Conservation (phyloP, 2,888 invertebrate genomes). For the Nomada ruficornis region DNA sequence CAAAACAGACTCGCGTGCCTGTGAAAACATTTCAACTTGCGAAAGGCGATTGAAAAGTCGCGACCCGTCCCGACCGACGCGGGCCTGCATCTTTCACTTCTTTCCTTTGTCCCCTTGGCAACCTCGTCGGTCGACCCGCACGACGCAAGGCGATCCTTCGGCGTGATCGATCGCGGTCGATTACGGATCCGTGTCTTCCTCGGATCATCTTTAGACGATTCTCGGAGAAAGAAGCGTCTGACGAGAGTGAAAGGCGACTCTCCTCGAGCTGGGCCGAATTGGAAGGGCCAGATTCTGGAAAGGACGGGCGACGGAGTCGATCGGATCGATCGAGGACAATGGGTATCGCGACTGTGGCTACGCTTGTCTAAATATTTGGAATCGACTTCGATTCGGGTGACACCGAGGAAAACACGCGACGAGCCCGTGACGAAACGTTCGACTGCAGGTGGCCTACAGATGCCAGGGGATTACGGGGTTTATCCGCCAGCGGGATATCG, state of each 20-base stretch:
- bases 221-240: background rate
- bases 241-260: conserved; percentile 18
- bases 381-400: conserved; percentile 62
- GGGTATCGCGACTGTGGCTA: conserved; percentile 32
- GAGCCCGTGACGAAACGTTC: conserved; percentile 82
- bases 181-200: conserved; percentile 15
- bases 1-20: conserved; percentile 74
- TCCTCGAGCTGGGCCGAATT: background rate
- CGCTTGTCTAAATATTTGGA: conserved; percentile 82
- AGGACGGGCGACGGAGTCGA: background rate
- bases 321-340: conserved; percentile 70
- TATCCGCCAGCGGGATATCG: conserved; percentile 84
- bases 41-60: conserved; percentile 60
- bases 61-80: conserved; percentile 25
- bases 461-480: conserved; percentile 83
- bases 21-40: conserved; percentile 81
- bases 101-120: no score
- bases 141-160: conserved; percentile 4
- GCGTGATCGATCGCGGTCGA: conserved; percentile 63
- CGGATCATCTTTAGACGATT: background rate
- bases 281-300: background rate
- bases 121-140: no score
- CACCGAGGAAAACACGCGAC: conserved; percentile 73
- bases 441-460: conserved; percentile 84
- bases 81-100: no score